A percentile compares a stretch with the other conserved stretches of the same genome.
Conservation (phyloP, 2,113 vertebrate genomes). For the Pogona vitticeps region DNA sequence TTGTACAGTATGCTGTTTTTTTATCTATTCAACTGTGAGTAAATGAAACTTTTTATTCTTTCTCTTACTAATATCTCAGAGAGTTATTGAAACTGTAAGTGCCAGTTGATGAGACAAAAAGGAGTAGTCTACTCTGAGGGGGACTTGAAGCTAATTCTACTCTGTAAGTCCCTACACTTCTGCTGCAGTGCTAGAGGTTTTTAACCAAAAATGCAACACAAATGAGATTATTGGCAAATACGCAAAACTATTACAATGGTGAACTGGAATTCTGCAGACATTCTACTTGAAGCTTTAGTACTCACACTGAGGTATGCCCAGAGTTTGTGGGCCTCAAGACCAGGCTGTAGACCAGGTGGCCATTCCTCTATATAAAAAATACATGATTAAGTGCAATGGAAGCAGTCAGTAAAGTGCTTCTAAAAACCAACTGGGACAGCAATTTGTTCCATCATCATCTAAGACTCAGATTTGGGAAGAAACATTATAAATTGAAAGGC, state of each 20-base stretch:
- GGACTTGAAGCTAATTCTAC: too few relatives aligned
- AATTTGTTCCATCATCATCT: neutral
- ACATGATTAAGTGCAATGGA: too few relatives aligned
- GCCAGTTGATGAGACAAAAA: too few relatives aligned
- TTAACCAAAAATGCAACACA: too few relatives aligned
- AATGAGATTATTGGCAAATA: neutral
- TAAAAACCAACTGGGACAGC: neutral
- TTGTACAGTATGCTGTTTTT: too few relatives aligned
- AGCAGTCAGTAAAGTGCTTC: neutral
- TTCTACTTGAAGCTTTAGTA: neutral
- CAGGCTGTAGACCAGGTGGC: neutral
- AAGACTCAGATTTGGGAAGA: neutral
- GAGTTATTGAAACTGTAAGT: too few relatives aligned
- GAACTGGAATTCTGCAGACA: neutral
- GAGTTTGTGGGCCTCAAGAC: neutral
- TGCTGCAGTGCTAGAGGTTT: too few relatives aligned
- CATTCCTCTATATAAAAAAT: neutral
- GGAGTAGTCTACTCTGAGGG: too few relatives aligned
- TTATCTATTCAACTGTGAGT: too few relatives aligned
- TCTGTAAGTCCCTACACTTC: too few relatives aligned
- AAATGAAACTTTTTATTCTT: too few relatives aligned
- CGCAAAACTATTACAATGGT: neutral
- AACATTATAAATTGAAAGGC: neutral
- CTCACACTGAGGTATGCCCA: neutral
- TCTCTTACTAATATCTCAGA: too few relatives aligned